Base-by-base conservation (phyloP, 2,113 vertebrate species). In the Muscicapa adusta region DNA sequence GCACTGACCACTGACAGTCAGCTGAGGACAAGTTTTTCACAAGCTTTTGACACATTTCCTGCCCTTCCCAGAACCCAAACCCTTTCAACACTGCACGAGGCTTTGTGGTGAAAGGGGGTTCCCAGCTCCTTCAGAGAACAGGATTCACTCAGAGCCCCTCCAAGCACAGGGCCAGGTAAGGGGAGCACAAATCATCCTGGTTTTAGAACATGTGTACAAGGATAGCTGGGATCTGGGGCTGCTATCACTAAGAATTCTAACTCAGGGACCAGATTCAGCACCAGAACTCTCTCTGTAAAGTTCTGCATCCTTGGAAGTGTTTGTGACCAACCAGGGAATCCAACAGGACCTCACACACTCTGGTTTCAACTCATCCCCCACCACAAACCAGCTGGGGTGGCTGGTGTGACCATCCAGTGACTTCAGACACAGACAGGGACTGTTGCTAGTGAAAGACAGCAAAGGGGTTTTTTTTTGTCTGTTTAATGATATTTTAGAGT, bases 401-500 rank as follows among this genome's bases (percentile, higher is more conserved):
- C 3, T 57, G 33, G 8, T 4, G 33, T 5, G 48, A 54, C 40
- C 2, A 20, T 14, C 3, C 15, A 48, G 34, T 3, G 36, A 25
- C 54, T 54, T 8, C 33, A 15, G 48, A 63, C 22, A 60, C 36
- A 33, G 5, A 26, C 38, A 86, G 58, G 4, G 6, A 33, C 8
- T 15, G 47, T 10, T 48, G 67, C 9, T 4, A 94, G 15, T 47
- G 50, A 94, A 24, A 71, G 66, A 94, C 66, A 89, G 54, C 18
- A 43, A 12, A 89, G 15, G 2, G 2, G 0, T n/a, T n/a, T 62
- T 45, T 24, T 66, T 88, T 74, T 22, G 54, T 94, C 70, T 71
- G 47, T 96, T 96, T 94, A 95, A 88, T 93, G 70, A 26, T 22
- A 82, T 38, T 96, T 91, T 43, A 94, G 75, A 93, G 26, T 45